These are phyloP conservation scores for Platysteira castanea DNA, from an alignment of 2,113 vertebrate species.

Conservation along the genomic window DNA sequence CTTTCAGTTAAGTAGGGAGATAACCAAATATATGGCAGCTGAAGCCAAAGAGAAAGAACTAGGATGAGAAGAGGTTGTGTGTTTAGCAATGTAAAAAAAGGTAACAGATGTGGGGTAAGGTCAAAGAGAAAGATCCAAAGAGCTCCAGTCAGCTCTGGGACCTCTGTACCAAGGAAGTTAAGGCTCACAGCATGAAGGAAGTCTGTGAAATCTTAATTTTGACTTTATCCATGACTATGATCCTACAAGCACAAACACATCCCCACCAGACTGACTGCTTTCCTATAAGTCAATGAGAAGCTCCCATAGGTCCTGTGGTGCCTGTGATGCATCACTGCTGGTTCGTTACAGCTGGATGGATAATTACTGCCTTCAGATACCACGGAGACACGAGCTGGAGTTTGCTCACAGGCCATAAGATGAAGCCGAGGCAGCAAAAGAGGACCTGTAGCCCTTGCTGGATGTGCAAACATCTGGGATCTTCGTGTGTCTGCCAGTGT, in stretches of 20 bases:
- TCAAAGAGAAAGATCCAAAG: background rate
- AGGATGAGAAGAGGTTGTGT: background rate
- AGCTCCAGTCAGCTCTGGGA: background rate
- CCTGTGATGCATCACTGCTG: background rate
- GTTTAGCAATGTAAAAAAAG: background rate
- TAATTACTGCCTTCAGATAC: background rate
- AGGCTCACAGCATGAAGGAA: background rate
- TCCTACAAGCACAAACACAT: background rate
- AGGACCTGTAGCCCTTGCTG: background rate
- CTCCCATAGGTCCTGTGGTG: background rate
- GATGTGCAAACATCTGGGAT: background rate
- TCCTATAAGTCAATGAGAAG: background rate
- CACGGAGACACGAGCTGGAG: background rate
- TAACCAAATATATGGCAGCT: background rate
- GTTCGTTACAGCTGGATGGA: background rate
- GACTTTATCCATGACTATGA: background rate
- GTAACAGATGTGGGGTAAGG: background rate
- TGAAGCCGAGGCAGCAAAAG: background rate
- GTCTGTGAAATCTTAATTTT: background rate
- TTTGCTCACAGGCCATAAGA: background rate
- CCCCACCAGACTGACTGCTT: background rate
- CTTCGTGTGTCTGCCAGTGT: background rate
- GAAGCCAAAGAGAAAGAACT: background rate
- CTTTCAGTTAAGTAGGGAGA: background rate
- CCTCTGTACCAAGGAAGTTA: background rate